These are phyloP conservation scores for Lemur catta DNA, from an alignment of 2,797 vertebrate species.

Conservation along the genomic window DNA sequence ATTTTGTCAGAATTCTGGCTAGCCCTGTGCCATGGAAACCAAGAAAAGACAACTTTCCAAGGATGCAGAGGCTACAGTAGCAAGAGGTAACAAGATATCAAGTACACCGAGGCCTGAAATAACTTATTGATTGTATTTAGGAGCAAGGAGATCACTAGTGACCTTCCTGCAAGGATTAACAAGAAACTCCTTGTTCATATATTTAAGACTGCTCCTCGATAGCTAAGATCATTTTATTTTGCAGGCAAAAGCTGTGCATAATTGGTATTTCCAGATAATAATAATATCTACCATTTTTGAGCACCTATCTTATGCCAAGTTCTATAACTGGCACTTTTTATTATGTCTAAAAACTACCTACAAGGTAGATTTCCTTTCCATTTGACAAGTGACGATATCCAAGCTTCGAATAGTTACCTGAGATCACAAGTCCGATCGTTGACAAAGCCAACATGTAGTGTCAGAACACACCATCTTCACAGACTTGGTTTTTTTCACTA, in stretches of 20 bases:
- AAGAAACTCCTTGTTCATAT: neutral
- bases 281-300: neutral
- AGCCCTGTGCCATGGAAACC: neutral
- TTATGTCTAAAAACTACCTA: neutral
- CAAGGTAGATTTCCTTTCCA: neutral
- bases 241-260: neutral
- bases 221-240: conserved; percentile 14
- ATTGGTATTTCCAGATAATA: conserved; percentile 31
- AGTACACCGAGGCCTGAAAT: neutral
- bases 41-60: conserved; percentile 19
- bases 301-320: neutral
- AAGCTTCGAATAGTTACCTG: neutral
- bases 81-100: conserved; percentile 18
- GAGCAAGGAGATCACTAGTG: neutral
- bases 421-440: neutral
- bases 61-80: neutral
- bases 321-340: neutral
- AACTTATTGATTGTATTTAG: neutral
- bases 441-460: neutral
- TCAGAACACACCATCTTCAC: neutral
- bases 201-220: neutral
- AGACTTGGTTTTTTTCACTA: neutral
- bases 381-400: neutral
- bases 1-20: conserved; percentile 5
- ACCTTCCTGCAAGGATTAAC: neutral